Evolutionary conservation across 2,888 invertebrate species (phyloP), one percentile per base, ranked within the genome.

Genomic region (Atherix ibis): DNA sequence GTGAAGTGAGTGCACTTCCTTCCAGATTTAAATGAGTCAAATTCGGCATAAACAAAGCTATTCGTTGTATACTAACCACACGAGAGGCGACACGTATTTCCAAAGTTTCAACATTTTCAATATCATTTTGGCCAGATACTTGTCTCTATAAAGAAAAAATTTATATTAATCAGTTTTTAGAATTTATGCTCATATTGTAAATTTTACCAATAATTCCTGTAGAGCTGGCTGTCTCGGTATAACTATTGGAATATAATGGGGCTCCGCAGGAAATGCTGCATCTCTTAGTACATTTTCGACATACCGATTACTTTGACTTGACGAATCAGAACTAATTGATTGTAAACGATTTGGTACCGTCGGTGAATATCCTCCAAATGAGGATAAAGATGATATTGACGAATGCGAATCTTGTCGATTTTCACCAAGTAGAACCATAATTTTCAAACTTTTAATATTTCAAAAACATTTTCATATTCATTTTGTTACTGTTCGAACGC

Each of bases 31-130:
- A 56, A 4, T 67, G 66, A 8, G 66, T 60, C 3, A 80, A 61
- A 28, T 66, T 63, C 4, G 79, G 79, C 27, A 71, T 65, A 34
- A 75, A 67, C 2, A 71, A 56, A 27, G 71, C 66, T 1, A 79
- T 56, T 16, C 76, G 62, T 27, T 76, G 70, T 27, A 79, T 50
- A 14, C 75, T 74, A 5, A 76, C 64, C 35, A 71, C 67, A 37
- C 71, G 68, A 0, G 77, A 71, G 8, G 79, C 68, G 5, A 78
- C 74, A 4, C 71, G 67, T 6, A 79, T 55, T 43, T 70, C 70
- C 2, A 75, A 65, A 40, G 70, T 65, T 3, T 71, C 67, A n/a
- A 66, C 58, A 36, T 56, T 56, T n/a, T 57, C 52, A 36, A 67
- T 49, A 40, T 66, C 58, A 25, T 59, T 55, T 9, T 59, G 62